These are phyloP conservation scores for Pangasius krempfi DNA, from an alignment of 2,797 vertebrate genomes.

Conservation along the genomic window DNA sequence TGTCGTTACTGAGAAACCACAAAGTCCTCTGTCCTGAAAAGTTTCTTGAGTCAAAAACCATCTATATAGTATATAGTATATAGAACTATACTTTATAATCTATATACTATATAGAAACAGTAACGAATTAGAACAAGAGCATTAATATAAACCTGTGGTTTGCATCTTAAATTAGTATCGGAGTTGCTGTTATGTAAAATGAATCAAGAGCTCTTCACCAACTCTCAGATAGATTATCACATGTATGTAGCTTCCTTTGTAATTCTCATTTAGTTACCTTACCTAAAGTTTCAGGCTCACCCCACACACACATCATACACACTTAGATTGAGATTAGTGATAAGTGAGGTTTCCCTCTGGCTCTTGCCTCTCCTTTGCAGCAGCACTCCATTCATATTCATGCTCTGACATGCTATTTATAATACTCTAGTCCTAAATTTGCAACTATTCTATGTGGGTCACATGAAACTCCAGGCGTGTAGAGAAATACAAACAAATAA, in stretches of 20 bases:
- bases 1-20: neutral
- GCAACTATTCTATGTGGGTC: constrained; percentile 18
- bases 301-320: neutral
- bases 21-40: neutral
- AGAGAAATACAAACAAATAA: neutral
- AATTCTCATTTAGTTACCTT: neutral
- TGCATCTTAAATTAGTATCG: neutral
- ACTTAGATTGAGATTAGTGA: neutral
- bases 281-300: neutral
- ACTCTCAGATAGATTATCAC: neutral
- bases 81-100: too few species aligned
- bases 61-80: neutral
- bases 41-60: neutral
- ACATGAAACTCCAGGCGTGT: constrained; percentile 17
- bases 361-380: constrained; percentile 23
- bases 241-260: neutral
- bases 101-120: too few species aligned
- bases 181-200: neutral
- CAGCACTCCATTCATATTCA: constrained; percentile 35
- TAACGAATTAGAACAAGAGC: neutral
- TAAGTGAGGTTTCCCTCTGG: constrained; percentile 12
- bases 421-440: constrained; percentile 12
- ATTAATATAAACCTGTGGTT: neutral
- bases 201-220: neutral
- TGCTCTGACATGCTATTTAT: constrained; percentile 30